Percentiles rank a stretch among this genome's conserved stretches.
Evolutionary conservation across 2,888 invertebrate genomes (phyloP).

Genomic region (Erpobdella octoculata): DNA sequence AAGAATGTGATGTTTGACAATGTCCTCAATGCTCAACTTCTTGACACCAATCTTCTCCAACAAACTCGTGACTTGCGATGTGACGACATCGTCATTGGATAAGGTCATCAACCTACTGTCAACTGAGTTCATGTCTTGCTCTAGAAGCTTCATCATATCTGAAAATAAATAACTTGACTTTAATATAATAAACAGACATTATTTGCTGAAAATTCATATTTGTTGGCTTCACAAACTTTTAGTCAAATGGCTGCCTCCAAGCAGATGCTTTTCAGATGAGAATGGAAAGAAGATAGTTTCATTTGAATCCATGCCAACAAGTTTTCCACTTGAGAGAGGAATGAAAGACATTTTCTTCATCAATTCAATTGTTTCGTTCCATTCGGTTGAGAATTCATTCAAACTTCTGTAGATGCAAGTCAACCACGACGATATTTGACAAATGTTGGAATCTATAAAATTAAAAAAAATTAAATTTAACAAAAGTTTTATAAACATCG

Average conservation of each 20-base stretch:
- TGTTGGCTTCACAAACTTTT: no score
- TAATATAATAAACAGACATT: no score
- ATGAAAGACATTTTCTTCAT: slow-evolving; percentile 42
- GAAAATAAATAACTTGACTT: background rate
- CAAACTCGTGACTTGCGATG: slow-evolving; percentile 45
- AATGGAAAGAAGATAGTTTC: slow-evolving; percentile 46
- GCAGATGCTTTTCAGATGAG: slow-evolving; percentile 14
- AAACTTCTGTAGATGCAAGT: slow-evolving; percentile 47
- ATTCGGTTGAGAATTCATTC: slow-evolving; percentile 39
- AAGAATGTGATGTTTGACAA: slow-evolving; percentile 48
- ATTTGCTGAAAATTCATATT: no score
- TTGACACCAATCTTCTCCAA: slow-evolving; percentile 42
- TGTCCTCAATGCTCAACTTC: slow-evolving; percentile 43
- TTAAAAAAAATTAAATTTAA: background rate
- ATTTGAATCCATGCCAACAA: slow-evolving; percentile 40
- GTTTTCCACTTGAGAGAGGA: slow-evolving; percentile 42
- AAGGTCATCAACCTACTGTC: background rate
- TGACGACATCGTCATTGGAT: slow-evolving; percentile 43
- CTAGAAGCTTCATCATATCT: background rate
- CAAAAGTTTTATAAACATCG: no score
- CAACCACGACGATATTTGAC: slow-evolving; percentile 43
- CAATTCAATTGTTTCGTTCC: slow-evolving; percentile 39
- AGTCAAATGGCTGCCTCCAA: background rate
- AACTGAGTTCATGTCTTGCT: slow-evolving; percentile 7
- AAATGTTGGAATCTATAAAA: slow-evolving; percentile 13